phyloP scores from a whole-genome alignment of 1,140 invertebrate species.

The Triops cancriformis region DNA sequence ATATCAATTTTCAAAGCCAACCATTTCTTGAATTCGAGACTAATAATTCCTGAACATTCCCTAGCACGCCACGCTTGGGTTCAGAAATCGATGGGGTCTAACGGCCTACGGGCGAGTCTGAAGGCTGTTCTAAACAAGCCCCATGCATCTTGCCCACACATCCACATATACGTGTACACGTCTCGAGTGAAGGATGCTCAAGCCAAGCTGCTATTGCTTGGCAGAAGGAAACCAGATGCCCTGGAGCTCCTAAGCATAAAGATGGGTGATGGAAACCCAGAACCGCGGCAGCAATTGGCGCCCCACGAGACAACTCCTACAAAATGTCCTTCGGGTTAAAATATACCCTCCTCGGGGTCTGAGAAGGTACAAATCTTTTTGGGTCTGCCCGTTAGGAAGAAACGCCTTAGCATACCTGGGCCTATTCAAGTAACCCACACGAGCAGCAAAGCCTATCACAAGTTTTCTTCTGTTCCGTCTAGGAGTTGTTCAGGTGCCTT shows the following conservation, averaged over 20 bases:
- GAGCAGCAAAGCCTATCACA: background rate
- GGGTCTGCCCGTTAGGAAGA: background rate
- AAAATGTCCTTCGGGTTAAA: background rate
- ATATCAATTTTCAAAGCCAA: too few relatives aligned
- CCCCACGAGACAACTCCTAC: background rate
- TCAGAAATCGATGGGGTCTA: too few relatives aligned
- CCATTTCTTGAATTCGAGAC: too few relatives aligned
- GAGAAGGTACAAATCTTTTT: constrained; percentile 11
- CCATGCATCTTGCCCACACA: background rate
- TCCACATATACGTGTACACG: background rate
- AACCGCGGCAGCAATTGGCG: background rate
- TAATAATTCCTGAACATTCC: too few relatives aligned
- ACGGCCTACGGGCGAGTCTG: background rate
- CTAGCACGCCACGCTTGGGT: too few relatives aligned
- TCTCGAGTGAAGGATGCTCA: background rate
- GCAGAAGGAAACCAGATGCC: background rate
- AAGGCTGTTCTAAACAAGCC: background rate
- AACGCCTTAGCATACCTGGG: background rate
- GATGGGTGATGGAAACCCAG: background rate
- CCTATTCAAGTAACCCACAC: background rate
- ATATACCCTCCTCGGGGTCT: background rate
- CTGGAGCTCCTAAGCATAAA: background rate
- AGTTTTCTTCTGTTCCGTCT: constrained; percentile 1
- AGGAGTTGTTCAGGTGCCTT: background rate
- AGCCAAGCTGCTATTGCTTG: background rate